These are phyloP conservation scores for Mesorhabditis spiculigera DNA, from an alignment of 2,888 invertebrate species.

Conservation along the genomic window DNA sequence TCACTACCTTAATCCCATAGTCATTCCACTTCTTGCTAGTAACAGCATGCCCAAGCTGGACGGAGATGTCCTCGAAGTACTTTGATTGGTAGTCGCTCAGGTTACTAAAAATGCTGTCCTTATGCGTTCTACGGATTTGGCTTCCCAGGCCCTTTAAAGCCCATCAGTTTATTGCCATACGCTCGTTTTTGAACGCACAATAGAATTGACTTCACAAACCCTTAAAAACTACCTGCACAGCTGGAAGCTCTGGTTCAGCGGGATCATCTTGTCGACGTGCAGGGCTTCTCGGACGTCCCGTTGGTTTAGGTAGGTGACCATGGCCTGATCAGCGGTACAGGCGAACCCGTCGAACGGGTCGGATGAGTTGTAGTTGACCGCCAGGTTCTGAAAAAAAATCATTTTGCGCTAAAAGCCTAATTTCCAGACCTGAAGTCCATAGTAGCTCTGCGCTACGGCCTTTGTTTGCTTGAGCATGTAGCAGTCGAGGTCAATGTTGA, in stretches of 20 bases:
- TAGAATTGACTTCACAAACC: background rate
- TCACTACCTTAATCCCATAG: no score
- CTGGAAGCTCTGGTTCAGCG: background rate
- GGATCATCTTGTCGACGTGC: slow-evolving; percentile 25
- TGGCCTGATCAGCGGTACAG: slow-evolving; percentile 42
- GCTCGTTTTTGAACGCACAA: no score
- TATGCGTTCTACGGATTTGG: no score
- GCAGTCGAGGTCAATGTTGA: slow-evolving; percentile 34
- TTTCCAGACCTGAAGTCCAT: slow-evolving; percentile 2
- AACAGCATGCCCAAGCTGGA: no score
- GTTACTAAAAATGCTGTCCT: no score
- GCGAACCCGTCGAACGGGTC: slow-evolving; percentile 45
- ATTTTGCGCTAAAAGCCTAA: background rate
- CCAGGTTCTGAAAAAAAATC: slow-evolving; percentile 17
- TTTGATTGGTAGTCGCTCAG: no score
- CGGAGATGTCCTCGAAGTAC: no score
- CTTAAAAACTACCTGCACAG: background rate
- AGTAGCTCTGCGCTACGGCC: background rate
- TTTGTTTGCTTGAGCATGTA: slow-evolving; percentile 18
- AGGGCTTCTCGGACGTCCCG: slow-evolving; percentile 46
- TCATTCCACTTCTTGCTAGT: no score
- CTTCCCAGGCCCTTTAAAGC: no score
- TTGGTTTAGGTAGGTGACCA: slow-evolving; percentile 44
- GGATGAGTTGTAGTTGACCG: slow-evolving; percentile 34
- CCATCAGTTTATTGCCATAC: no score